Base-by-base conservation (phyloP, 2,888 invertebrate species). In the Diplazon laetatorius region DNA sequence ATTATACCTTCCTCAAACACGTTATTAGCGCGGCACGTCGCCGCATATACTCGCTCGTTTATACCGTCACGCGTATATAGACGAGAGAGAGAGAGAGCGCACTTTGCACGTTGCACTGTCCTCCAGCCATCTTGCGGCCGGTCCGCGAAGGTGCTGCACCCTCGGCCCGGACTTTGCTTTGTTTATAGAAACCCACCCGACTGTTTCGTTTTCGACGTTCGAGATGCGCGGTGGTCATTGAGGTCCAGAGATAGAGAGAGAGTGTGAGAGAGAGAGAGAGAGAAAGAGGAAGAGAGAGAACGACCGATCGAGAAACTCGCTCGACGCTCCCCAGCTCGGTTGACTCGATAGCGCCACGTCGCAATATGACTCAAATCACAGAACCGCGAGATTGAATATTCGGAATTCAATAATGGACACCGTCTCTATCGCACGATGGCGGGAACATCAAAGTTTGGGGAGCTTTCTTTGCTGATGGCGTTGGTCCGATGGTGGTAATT, bases 1-100 rank as follows among this genome's bases (percentile, higher is more conserved):
- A 89, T 89, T 89, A 89, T 88, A 87, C 86, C 86, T 87, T 88
- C 87, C 87, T 85, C 87, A 88, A 89, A 88, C 89, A 87, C 89
- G 87, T 87, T 87, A 88, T 89, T 89, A 88, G 86, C 82, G 79
- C 80, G 82, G 82, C 82, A 83, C 84, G 81, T 83, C 80, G 81
- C 70, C 81, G 78, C 81, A 78, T 63, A 77, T 76, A 70, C 73
- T 70, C 71, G 63, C 68, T 73, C 76, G 57, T 48, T 68, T 65
- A 30, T 30, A 80, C 66, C 44, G 60, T 75, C 76, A 72, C 73
- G 78, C 69, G 48, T 30, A 52, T 25, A 16, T 55, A 55, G 14
- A 46, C 16, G 66, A 72, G 35, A 30, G 20, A n/a, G n/a, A n/a
- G n/a, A n/a, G 9, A 65, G 35, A 46, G 20, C 18, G 50, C 50